Evolutionary conservation across 2,888 invertebrate genomes (phyloP).

Genomic region (Galerucella pusilla): DNA sequence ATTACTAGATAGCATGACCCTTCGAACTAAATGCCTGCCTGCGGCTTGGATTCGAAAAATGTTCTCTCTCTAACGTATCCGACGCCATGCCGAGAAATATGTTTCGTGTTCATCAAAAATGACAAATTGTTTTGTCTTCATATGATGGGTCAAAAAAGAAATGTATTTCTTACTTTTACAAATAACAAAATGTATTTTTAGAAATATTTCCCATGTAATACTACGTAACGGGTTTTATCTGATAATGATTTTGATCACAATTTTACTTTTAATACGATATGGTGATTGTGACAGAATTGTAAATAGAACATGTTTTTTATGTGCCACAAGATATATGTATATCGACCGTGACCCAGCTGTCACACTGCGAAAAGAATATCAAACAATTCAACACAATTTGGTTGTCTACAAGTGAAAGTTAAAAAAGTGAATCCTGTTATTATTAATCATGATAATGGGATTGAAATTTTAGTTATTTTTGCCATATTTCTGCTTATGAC

Average conservation of each 20-base stretch:
- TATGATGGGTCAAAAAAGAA: conserved; percentile 18
- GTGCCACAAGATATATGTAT: too few species aligned
- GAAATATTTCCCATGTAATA: not conserved
- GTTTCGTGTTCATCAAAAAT: conserved; percentile 43
- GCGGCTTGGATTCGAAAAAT: conserved; percentile 36
- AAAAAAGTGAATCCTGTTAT: too few species aligned
- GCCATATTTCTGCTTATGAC: too few species aligned
- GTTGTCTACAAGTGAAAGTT: too few species aligned
- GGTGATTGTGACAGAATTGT: too few species aligned
- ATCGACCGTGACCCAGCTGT: too few species aligned
- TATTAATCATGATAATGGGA: too few species aligned
- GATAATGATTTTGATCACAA: not conserved
- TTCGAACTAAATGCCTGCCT: conserved; percentile 39
- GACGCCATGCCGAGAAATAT: conserved; percentile 34
- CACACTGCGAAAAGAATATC: too few species aligned
- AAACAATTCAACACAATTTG: too few species aligned
- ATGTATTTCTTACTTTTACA: not conserved
- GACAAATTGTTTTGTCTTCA: conserved; percentile 41
- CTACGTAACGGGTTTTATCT: not conserved
- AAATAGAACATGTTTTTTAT: too few species aligned
- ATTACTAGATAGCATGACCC: conserved; percentile 46
- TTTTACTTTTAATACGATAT: too few species aligned
- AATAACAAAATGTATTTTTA: not conserved
- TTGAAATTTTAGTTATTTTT: too few species aligned
- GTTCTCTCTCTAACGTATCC: conserved; percentile 23